Percentiles rank a stretch among this genome's conserved stretches.
phyloP scores from a whole-genome alignment of 1,140 invertebrate genomes.

The Akabosia matsudoensis region DNA sequence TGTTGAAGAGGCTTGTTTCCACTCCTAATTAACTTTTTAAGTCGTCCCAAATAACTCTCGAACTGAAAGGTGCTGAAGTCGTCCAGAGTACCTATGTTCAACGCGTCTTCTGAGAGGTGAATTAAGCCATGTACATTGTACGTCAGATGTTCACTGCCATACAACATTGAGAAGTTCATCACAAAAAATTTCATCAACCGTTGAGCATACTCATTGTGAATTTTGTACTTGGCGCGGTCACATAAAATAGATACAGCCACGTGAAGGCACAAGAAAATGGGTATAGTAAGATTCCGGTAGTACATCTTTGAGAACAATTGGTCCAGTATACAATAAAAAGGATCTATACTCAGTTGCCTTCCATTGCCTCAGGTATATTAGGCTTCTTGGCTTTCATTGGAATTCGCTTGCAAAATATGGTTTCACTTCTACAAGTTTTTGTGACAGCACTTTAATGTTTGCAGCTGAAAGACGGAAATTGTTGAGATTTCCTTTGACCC shows the following conservation, averaged over 20 bases:
- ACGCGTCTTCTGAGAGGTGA: not conserved
- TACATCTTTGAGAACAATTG: conserved; percentile 1
- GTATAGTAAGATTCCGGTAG: not conserved
- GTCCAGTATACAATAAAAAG: not conserved
- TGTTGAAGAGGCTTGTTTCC: not conserved
- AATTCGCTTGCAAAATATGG: no score
- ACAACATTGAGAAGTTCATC: not conserved
- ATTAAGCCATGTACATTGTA: not conserved
- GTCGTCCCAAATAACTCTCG: not conserved
- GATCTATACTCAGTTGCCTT: not conserved
- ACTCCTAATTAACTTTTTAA: not conserved
- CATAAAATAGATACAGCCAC: not conserved
- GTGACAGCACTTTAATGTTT: no score
- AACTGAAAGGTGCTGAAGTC: not conserved
- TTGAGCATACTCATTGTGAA: not conserved
- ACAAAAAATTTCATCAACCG: not conserved
- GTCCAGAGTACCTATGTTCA: not conserved
- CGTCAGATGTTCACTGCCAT: not conserved
- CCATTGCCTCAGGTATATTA: not conserved
- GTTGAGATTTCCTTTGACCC: no score
- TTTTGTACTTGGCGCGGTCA: not conserved
- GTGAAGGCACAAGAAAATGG: not conserved
- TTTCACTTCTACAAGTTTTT: no score
- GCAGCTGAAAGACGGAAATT: no score
- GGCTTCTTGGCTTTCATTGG: not conserved